phyloP scores from a whole-genome alignment of 2,888 invertebrate genomes.

The Meteorus cinctellus region DNA sequence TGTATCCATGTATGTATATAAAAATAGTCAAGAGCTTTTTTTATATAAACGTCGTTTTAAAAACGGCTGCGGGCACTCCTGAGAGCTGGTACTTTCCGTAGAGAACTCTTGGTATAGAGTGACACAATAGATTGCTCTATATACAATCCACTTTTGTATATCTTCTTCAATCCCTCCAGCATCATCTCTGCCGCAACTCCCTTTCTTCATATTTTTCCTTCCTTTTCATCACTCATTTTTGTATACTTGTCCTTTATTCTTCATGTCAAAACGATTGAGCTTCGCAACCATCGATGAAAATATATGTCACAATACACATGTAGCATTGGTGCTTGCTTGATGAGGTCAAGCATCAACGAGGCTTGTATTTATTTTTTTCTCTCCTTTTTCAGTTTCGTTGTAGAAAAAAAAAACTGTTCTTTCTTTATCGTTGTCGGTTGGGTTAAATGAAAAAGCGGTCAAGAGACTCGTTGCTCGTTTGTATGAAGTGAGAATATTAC shows the following conservation, averaged over 20 bases:
- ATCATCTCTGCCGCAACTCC: constrained; percentile 10
- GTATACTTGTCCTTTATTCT: not conserved
- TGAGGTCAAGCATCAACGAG: constrained; percentile 24
- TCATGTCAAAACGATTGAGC: not conserved
- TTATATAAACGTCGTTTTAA: constrained; percentile 30
- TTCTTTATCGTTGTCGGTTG: not conserved
- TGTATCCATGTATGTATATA: constrained; percentile 1
- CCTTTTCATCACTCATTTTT: not conserved
- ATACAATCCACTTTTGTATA: constrained; percentile 4
- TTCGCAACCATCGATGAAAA: constrained; percentile 6
- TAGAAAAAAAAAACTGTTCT: too few relatives aligned
- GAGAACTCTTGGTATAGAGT: constrained; percentile 25
- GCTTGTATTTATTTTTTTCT: not conserved
- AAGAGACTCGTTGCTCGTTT: constrained; percentile 18
- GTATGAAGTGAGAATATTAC: not conserved
- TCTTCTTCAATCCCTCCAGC: constrained; percentile 27
- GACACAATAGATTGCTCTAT: constrained; percentile 41
- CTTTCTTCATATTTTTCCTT: not conserved
- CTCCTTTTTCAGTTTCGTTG: not conserved
- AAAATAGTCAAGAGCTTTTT: constrained; percentile 20
- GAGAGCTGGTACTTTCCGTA: constrained; percentile 33
- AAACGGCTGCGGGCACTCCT: constrained; percentile 29
- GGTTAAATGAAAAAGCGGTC: constrained; percentile 20
- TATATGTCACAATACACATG: not conserved
- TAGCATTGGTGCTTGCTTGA: not conserved